Evolutionary conservation across 2,888 invertebrate genomes (phyloP), one percentile per base, ranked within the genome.

Genomic region (Pseudolycoriella hygida): DNA sequence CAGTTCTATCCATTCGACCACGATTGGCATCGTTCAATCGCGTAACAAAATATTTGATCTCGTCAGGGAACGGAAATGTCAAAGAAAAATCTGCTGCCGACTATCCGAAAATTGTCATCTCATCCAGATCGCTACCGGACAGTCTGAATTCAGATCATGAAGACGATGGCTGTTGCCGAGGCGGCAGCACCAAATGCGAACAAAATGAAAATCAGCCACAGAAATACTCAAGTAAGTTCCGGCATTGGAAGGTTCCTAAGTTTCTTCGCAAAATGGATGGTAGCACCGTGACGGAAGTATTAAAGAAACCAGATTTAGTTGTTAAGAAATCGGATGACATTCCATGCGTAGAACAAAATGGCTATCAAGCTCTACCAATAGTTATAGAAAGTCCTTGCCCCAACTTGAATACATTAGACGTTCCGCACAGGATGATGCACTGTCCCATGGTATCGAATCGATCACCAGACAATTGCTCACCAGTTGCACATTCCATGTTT

Each of bases 81-180:
- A 25, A 40, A 18, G 31, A 17, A 12, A 19, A 38, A n/a, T 11
- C 38, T 2, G 17, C 42, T 8, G 32, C 38, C 2, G n/a, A 67
- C 40, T 48, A 59, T 30, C 64, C 60, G 70, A 79, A 60, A 53
- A 65, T 65, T 18, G 60, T 64, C 10, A 60, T 64, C 6, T 63
- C 65, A 62, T 84, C 86, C 43, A 84, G 78, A 57, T 86, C 86
- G 47, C 62, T 87, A 56, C 87, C 87, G 1, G 86, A 84, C 57
- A 85, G 86, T 56, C 67, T 87, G 14, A 43, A 34, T n/a, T 43
- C 43, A 10, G 55, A 34, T 34, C 34, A 12, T 14, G 34, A 34
- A 34, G 34, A 34, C 15, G 34, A 34, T 34, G 34, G 34, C 65
- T 30, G 44, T 67, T 32, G 50, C 54, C 8, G 67, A 66, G 34